Percentiles rank a stretch among this genome's conserved stretches.
Evolutionary conservation across 1,140 invertebrate genomes (phyloP).

Genomic region (Drosophila subpulchrella): DNA sequence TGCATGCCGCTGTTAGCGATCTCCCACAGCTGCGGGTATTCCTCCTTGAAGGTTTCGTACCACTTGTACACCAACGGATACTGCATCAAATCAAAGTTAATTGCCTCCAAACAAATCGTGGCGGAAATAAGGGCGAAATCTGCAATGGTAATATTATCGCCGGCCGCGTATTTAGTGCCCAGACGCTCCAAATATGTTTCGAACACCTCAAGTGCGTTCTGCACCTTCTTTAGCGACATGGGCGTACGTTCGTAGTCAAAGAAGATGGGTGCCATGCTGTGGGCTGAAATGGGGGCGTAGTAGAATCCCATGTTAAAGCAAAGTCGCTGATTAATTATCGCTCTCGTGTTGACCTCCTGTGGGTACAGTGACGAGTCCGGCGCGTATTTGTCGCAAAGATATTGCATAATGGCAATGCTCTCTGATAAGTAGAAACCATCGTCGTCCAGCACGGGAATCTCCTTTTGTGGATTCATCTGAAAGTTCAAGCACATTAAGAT

Average conservation of each 20-base stretch:
- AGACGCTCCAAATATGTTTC: constrained; percentile 88
- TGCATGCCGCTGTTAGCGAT: constrained; percentile 88
- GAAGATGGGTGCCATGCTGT: constrained; percentile 88
- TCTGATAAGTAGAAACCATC: constrained; percentile 90
- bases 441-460: constrained; percentile 91
- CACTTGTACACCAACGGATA: constrained; percentile 87
- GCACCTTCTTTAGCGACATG: constrained; percentile 87
- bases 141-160: constrained; percentile 89
- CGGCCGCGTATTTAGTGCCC: constrained; percentile 88
- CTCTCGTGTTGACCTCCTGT: constrained; percentile 87
- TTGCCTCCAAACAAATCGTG: constrained; percentile 90
- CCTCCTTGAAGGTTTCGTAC: constrained; percentile 89
- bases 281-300: constrained; percentile 88
- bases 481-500: constrained; percentile 5
- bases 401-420: constrained; percentile 91
- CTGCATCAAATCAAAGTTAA: constrained; percentile 87
- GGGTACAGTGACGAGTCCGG: constrained; percentile 88
- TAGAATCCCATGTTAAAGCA: constrained; percentile 91
- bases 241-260: constrained; percentile 89
- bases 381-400: constrained; percentile 90
- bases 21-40: constrained; percentile 89
- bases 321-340: constrained; percentile 90
- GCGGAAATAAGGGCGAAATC: constrained; percentile 89
- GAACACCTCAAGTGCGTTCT: constrained; percentile 88
- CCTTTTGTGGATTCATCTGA: constrained; percentile 92